These are phyloP conservation scores for Andrena haemorrhoa DNA, from an alignment of 2,888 invertebrate genomes.

Conservation along the genomic window DNA sequence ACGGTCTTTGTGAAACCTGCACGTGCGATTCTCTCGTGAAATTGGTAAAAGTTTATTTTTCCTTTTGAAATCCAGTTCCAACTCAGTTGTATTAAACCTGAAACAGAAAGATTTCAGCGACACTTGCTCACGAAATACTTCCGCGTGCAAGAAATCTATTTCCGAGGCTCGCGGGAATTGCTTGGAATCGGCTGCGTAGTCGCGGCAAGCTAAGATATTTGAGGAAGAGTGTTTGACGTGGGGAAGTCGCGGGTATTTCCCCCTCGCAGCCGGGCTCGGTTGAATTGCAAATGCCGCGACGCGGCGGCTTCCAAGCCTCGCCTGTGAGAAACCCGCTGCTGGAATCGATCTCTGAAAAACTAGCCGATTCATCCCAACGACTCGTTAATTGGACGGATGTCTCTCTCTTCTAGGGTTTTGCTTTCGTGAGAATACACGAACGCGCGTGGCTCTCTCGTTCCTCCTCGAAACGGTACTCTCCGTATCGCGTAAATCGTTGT, in stretches of 20 bases:
- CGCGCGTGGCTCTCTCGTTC: not conserved
- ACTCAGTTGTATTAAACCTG: no score
- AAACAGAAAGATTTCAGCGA: no score
- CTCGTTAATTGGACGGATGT: conserved; percentile 16
- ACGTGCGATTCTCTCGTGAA: no score
- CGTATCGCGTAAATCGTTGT: conserved; percentile 20
- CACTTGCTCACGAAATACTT: not conserved
- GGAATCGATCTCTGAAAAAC: conserved; percentile 36
- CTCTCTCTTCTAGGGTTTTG: conserved; percentile 24
- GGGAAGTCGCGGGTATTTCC: not conserved
- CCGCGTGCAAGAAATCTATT: not conserved
- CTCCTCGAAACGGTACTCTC: conserved; percentile 22
- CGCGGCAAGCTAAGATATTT: conserved; percentile 1
- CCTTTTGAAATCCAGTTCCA: no score
- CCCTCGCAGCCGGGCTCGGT: not conserved
- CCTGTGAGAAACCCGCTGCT: conserved; percentile 19
- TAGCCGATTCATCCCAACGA: conserved; percentile 4
- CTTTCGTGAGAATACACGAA: conserved; percentile 28
- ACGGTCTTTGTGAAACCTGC: no score
- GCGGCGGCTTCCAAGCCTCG: not conserved
- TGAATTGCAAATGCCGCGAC: conserved; percentile 3
- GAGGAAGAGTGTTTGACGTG: not conserved
- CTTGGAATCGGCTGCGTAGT: not conserved
- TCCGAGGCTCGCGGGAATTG: not conserved
- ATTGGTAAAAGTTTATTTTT: no score